Evolutionary conservation across 2,888 invertebrate genomes (phyloP), one percentile per base, ranked within the genome.

Genomic region (Pecten maximus): DNA sequence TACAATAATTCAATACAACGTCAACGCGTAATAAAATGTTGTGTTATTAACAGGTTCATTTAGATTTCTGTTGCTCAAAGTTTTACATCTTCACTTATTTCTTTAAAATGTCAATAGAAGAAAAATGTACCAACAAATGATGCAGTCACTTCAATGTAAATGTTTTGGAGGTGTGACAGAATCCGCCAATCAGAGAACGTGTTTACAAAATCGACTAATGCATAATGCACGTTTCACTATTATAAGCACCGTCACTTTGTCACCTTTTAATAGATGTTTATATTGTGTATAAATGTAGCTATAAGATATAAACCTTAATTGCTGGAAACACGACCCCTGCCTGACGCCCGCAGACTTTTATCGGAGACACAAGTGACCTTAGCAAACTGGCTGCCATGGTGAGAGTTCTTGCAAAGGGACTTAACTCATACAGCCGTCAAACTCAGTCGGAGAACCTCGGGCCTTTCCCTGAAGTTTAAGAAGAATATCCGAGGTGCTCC

Each of bases 151-250:
- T 44, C 44, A 44, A 12, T 44, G 44, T n/a, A n/a, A n/a, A n/a
- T n/a, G 44, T 74, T 40, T 39, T 74, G 89, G 89, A 89, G 89
- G 89, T 89, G 89, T 89, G 89, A 89, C 89, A 40, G n/a, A 74
- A 86, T 74, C 60, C 40, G 35, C 89, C 86, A 89, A 89, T 89
- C 40, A 89, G 74, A 74, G 74, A 74, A 35, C 74, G 35, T 74
- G 74, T 74, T 74, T 74, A 74, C 74, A 28, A 74, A 74, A 12
- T 23, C 10, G 16, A 35, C 28, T 12, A 15, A 74, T 28, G 35
- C 28, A 74, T 10, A 35, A 15, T 28, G 28, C 12, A 23, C 16
- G 74, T 74, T 74, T 74, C 1, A 35, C 10, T 10, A 35, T 74
- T 74, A 1, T 28, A 74, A 28, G 35, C 74, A 28, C 12, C 35